Conservation (phyloP, 2,888 invertebrate genomes). For the Dioctria linearis region DNA sequence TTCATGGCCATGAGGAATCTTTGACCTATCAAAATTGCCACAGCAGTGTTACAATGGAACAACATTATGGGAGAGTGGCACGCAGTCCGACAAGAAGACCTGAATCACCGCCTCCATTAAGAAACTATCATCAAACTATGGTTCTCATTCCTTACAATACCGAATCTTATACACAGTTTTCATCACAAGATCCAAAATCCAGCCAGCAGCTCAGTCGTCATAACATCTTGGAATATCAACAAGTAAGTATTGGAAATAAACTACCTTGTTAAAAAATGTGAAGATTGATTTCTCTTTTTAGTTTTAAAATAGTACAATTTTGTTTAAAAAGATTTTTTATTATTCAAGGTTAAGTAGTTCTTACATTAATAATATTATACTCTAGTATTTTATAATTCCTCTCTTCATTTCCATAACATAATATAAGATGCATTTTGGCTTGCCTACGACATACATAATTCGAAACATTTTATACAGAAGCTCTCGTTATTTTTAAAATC, state of each 20-base stretch:
- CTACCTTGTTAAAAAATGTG: too few species aligned
- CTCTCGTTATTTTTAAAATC: too few species aligned
- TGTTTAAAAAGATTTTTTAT: too few species aligned
- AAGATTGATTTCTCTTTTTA: too few species aligned
- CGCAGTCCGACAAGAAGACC: constrained; percentile 73
- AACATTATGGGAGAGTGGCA: constrained; percentile 68
- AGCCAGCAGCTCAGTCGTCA: constrained; percentile 69
- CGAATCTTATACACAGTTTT: constrained; percentile 70
- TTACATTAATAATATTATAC: too few species aligned
- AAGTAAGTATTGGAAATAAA: constrained; percentile 63
- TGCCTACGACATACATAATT: too few species aligned
- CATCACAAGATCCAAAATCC: constrained; percentile 67
- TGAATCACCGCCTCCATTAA: constrained; percentile 80
- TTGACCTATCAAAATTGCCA: constrained; percentile 70
- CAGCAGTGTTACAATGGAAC: constrained; percentile 63
- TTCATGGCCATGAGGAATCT: constrained; percentile 68
- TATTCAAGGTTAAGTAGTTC: too few species aligned
- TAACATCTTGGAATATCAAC: constrained; percentile 71
- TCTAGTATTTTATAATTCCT: too few species aligned
- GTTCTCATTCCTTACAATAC: constrained; percentile 79
- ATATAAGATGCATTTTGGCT: too few species aligned
- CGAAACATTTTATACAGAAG: too few species aligned
- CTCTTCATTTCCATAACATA: too few species aligned
- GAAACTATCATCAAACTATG: constrained; percentile 79
- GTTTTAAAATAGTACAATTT: too few species aligned